Percentiles rank a stretch among this genome's conserved stretches.
Conservation (phyloP, 2,113 vertebrate species). For the Seriola dumerili region DNA sequence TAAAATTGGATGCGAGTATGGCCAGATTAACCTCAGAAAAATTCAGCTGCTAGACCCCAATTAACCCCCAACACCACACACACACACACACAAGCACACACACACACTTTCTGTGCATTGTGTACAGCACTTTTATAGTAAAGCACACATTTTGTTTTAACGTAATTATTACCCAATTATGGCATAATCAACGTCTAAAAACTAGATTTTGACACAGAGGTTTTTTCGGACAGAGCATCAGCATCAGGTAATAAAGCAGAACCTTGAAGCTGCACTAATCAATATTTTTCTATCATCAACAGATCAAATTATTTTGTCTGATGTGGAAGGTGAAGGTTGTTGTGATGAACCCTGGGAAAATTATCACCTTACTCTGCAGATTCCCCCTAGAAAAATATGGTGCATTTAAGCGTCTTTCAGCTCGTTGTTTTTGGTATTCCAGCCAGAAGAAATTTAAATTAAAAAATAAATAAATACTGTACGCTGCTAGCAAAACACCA, state of each 20-base stretch:
- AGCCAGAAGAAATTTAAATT: too few relatives aligned
- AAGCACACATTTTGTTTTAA: not conserved
- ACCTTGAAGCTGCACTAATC: not conserved
- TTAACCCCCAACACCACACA: not conserved
- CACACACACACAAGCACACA: too few relatives aligned
- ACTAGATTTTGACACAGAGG: not conserved
- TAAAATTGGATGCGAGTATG: not conserved
- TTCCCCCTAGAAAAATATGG: not conserved
- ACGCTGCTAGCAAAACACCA: not conserved
- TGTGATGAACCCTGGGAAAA: not conserved
- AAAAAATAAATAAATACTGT: too few relatives aligned
- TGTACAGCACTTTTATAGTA: not conserved
- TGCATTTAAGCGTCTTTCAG: not conserved
- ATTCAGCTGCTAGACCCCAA: not conserved
- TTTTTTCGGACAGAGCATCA: not conserved
- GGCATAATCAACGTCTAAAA: not conserved
- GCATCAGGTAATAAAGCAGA: not conserved
- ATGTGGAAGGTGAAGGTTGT: not conserved
- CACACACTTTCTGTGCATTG: not conserved
- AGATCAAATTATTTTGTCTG: too few relatives aligned
- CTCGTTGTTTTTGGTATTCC: not conserved
- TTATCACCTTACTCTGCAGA: not conserved
- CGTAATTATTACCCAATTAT: not conserved
- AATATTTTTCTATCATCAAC: not conserved
- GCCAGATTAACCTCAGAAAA: not conserved